Evolutionary conservation across 2,888 invertebrate species (phyloP).

Genomic region (Napeogenes inachia): DNA sequence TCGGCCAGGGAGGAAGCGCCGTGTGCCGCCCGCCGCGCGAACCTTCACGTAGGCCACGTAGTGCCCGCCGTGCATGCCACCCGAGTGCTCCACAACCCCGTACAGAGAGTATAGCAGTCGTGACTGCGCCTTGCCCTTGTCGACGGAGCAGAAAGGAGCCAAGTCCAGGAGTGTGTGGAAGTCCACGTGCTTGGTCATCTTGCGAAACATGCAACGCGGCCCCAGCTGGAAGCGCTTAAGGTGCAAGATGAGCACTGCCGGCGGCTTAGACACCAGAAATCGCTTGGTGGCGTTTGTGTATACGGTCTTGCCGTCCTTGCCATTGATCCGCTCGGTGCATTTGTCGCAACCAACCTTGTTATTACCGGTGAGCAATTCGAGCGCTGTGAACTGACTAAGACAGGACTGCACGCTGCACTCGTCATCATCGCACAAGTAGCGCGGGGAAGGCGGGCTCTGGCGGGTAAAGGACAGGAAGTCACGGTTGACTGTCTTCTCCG

Average conservation of each 20-base stretch:
- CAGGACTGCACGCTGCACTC: conserved; percentile 93
- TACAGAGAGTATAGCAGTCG: conserved; percentile 92
- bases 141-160: conserved; percentile 91
- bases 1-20: conserved; percentile 80
- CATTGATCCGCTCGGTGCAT: conserved; percentile 87
- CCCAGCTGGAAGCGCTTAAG: conserved; percentile 96
- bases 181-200: conserved; percentile 90
- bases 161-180: conserved; percentile 92
- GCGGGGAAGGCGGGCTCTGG: conserved; percentile 77
- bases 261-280: conserved; percentile 92
- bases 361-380: conserved; percentile 92
- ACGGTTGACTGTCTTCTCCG: conserved; percentile 47
- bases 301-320: conserved; percentile 83
- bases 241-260: conserved; percentile 95
- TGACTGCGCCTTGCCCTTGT: conserved; percentile 79
- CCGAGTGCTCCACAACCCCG: conserved; percentile 96
- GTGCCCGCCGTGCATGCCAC: conserved; percentile 88
- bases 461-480: conserved; percentile 56
- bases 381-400: conserved; percentile 93
- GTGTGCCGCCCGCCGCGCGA: conserved; percentile 80
- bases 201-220: conserved; percentile 84
- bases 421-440: conserved; percentile 85
- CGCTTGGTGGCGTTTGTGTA: conserved; percentile 90
- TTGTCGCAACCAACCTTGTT: conserved; percentile 96
- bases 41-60: conserved; percentile 98